These are phyloP conservation scores for Sakesphorus luctuosus DNA, from an alignment of 2,113 vertebrate genomes.

Conservation along the genomic window DNA sequence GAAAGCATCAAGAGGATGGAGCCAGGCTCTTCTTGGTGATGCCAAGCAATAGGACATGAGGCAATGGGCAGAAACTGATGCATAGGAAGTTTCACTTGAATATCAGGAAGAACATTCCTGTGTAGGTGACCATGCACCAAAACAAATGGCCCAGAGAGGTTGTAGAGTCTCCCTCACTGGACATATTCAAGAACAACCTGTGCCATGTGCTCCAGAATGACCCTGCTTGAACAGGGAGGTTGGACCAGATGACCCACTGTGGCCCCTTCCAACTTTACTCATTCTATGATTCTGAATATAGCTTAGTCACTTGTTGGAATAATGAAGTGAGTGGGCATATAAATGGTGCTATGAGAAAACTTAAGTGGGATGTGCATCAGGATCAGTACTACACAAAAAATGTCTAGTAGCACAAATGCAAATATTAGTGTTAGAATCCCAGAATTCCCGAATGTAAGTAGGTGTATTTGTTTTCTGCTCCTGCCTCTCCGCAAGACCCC, in stretches of 20 bases:
- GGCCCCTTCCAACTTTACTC: neutral
- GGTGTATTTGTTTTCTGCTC: neutral
- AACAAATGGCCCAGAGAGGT: neutral
- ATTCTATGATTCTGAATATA: neutral
- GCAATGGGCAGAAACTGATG: neutral
- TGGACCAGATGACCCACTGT: neutral
- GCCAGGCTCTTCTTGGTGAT: neutral
- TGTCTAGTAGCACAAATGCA: neutral
- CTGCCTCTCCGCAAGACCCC: accelerated
- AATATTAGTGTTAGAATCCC: neutral
- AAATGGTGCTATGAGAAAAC: neutral
- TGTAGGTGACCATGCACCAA: accelerated
- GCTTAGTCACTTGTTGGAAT: neutral
- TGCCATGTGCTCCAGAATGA: neutral
- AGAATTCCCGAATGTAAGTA: neutral
- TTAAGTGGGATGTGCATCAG: neutral
- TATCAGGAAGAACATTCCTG: neutral
- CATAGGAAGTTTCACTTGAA: neutral
- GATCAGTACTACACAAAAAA: neutral
- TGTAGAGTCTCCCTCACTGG: neutral
- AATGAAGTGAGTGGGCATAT: neutral
- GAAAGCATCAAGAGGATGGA: neutral
- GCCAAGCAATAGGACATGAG: neutral
- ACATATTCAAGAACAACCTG: neutral
- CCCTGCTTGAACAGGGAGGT: neutral